Base-by-base conservation (phyloP, 2,113 vertebrate genomes). In the Otus sunia region DNA sequence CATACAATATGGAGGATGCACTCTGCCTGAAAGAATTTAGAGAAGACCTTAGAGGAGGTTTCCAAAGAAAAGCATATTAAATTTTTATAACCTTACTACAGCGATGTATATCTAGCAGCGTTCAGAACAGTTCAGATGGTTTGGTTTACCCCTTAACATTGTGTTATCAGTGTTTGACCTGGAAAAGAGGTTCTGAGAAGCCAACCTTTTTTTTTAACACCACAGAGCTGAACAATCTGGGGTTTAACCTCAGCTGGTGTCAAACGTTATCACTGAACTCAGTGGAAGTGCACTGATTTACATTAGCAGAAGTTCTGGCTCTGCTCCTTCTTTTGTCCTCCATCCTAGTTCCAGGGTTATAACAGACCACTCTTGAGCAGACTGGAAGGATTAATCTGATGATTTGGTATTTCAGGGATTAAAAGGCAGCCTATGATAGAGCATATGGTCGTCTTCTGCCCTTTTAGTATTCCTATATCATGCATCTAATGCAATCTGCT, bases 361-460 rank as follows among this genome's bases (percentile, higher is more conserved):
- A 88, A 53, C 18, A 68, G 78, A 88, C 43, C 19, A 78, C 77
- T 93, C 58, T 19, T 71, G 94, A 94, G 69, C 86, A 73, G 58
- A 88, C 85, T 95, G 63, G 29, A 80, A 94, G 90, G 55, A 45
- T 92, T 94, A 92, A 29, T 50, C 49, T 85, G 88, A 83, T 67
- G 92, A 83, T 83, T 55, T 96, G 94, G 88, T 96, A 95, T 97
- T 96, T 96, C 86, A 27, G 76, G 83, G 74, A 77, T 93, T 71
- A 94, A 96, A 96, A 96, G 77, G 62, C 67, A 88, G 77, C 76
- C 72, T 84, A 60, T 68, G 62, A 50, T 68, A 92, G 67, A 92
- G 73, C 95, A 96, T 96, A 81, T 96, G 93, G 89, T 92, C 64
- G 21, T 95, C 93, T 94, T 90, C 82, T 97, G 96, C 94, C 95